Base-by-base conservation (phyloP, 2,888 invertebrate species). In the Ophion costatus region DNA sequence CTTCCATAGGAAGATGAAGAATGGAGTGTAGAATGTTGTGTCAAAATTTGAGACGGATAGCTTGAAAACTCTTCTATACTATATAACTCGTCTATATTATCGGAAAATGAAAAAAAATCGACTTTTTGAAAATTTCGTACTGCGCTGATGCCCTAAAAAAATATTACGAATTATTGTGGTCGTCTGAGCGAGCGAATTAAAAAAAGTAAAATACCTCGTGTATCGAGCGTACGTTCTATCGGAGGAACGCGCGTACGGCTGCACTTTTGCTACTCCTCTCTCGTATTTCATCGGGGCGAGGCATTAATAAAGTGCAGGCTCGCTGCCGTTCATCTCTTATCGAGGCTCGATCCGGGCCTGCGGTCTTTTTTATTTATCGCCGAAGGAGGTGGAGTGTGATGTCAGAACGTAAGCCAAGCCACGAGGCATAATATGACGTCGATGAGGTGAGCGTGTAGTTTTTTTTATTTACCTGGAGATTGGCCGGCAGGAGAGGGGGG, bases 311-410 rank as follows among this genome's bases (percentile, higher is more conserved):
- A 84, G 63, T 77, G 67, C 45, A 63, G 24, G 84, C 57, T 57
- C 79, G 33, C 75, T 29, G 71, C 14, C 73, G 67, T 42, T 24
- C 77, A 80, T 73, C 63, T 84, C 69, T 84, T 90, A 87, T 88
- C 85, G 85, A 87, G 82, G 87, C 88, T 88, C 87, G 88, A 89
- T 89, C 88, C 88, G 69, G 82, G 86, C 83, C 73, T 82, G 88
- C 77, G 89, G 86, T 87, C 70, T 80, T 64, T 59, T 69, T 61
- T 67, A 42, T 66, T 24, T 63, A 38, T 14, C n/a, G 3, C 17
- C n/a, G 51, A 22, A 61, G 29, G 29, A 45, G 69, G 42, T 45
- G 69, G 79, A 63, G 79, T 79, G 79, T 79, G 79, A 71, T 79
- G 79, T 51, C 70, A 71, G 70, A 33, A 70, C 57, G 63, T 17